Percentiles rank a stretch among this genome's conserved stretches.
phyloP scores from a whole-genome alignment of 2,888 invertebrate species.

The Tupiocoris notatus region DNA sequence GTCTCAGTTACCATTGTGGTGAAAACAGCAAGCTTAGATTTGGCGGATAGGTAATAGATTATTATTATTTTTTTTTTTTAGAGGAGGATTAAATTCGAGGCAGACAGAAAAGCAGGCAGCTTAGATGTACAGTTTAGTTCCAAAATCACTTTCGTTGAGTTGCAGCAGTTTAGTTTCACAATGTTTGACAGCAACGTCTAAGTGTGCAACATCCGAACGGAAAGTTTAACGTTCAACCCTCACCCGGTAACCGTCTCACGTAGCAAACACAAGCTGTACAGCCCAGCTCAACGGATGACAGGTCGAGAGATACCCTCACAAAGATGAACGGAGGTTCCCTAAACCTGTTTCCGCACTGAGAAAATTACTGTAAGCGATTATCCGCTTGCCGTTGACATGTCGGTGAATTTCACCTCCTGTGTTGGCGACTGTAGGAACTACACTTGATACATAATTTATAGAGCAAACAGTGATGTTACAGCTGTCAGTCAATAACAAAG shows the following conservation, averaged over 20 bases:
- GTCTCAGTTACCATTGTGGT: too few species aligned
- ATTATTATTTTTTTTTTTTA: too few species aligned
- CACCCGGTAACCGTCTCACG: neutral
- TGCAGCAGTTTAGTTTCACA: neutral
- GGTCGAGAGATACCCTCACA: neutral
- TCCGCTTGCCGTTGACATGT: neutral
- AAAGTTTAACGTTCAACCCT: neutral
- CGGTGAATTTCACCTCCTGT: neutral
- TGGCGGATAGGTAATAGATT: too few species aligned
- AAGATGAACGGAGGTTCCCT: neutral
- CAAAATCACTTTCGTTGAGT: neutral
- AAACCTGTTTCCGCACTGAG: neutral
- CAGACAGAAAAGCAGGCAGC: neutral
- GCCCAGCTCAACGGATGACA: neutral
- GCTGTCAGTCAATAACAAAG: too few species aligned
- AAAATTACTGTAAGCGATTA: neutral
- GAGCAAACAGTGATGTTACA: too few species aligned
- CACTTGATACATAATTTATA: too few species aligned
- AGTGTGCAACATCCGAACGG: neutral
- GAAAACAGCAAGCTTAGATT: too few species aligned
- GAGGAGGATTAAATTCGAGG: too few species aligned
- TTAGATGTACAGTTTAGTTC: neutral
- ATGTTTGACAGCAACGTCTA: neutral
- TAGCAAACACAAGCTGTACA: slow-evolving; percentile 7
- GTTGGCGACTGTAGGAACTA: too few species aligned